Evolutionary conservation across 2,113 vertebrate species (phyloP).

Genomic region (Capricornis sumatraensis): DNA sequence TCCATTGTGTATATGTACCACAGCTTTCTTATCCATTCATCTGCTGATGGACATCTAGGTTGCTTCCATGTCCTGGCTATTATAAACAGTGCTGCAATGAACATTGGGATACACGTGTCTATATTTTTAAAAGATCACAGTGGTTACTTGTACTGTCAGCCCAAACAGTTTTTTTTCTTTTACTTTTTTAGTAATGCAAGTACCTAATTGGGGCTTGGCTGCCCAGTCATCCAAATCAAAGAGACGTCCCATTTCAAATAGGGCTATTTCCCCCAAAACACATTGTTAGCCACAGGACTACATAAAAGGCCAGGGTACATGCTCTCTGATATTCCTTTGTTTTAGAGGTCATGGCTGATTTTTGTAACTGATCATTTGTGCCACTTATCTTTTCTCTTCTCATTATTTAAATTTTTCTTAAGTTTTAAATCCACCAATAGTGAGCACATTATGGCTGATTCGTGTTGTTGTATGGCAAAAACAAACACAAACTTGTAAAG

Average conservation of each 20-base stretch:
- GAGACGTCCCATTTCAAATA: background rate
- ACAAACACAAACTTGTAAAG: background rate
- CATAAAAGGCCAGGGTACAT: background rate
- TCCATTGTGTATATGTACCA: too few species aligned
- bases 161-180: background rate
- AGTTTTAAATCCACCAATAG: background rate
- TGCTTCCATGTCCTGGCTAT: too few species aligned
- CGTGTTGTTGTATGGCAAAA: background rate
- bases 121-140: background rate
- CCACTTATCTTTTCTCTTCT: background rate
- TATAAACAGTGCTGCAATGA: too few species aligned
- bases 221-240: background rate
- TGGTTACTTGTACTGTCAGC: background rate
- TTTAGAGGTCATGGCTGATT: background rate
- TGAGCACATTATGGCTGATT: background rate
- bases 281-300: background rate
- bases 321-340: background rate
- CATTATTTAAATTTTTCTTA: background rate
- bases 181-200: background rate
- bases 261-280: background rate
- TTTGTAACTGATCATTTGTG: background rate
- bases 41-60: too few species aligned
- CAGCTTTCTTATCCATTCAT: too few species aligned
- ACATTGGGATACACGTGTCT: too few species aligned
- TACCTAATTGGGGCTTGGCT: background rate